Evolutionary conservation across 2,797 vertebrate species (phyloP).

Genomic region (Megaceryle alcyon): DNA sequence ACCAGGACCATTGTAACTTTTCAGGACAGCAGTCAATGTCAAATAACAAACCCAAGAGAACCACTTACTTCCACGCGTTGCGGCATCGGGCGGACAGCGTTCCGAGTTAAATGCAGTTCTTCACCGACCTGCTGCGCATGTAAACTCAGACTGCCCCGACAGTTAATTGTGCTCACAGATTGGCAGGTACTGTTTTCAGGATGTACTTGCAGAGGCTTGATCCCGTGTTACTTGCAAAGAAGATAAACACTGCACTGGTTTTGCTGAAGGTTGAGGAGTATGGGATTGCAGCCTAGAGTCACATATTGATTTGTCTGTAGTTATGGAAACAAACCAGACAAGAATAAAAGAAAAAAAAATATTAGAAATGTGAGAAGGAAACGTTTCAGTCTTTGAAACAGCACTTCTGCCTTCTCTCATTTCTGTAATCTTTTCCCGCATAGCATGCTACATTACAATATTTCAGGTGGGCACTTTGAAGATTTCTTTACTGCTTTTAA

Average conservation of each 20-base stretch:
- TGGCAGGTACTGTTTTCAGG: background rate
- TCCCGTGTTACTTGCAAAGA: background rate
- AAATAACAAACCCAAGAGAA: background rate
- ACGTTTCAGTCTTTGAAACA: background rate
- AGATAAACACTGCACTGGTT: background rate
- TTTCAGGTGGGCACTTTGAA: background rate
- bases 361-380: background rate
- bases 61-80: background rate
- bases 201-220: background rate
- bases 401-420: background rate
- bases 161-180: background rate
- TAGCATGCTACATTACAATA: background rate
- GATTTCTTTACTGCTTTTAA: background rate
- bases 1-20: background rate
- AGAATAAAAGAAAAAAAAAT: background rate
- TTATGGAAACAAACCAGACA: slow-evolving; percentile 1
- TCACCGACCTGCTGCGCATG: background rate
- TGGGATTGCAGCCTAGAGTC: background rate
- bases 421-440: background rate
- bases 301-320: background rate
- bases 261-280: background rate
- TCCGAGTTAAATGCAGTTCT: background rate
- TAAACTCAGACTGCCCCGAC: background rate
- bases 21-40: background rate
- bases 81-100: background rate